These are phyloP conservation scores for Corapipo altera DNA, from an alignment of 2,113 vertebrate species.

Conservation along the genomic window DNA sequence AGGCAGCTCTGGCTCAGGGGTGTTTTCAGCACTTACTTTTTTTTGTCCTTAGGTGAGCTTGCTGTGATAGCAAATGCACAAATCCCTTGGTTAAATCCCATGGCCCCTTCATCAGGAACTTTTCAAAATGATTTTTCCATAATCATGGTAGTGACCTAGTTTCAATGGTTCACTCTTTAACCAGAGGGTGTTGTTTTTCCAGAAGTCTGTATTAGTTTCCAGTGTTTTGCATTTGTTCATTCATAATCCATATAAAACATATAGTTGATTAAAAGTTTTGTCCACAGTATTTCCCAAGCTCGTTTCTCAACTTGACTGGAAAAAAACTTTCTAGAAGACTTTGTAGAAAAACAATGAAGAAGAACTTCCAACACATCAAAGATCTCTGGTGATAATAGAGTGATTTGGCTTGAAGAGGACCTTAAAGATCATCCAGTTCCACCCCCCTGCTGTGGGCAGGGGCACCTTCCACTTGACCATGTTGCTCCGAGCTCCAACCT, in stretches of 20 bases:
- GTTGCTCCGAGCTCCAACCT: not conserved
- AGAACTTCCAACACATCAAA: not conserved
- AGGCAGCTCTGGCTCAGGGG: not conserved
- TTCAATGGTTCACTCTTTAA: not conserved
- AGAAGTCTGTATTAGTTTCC: not conserved
- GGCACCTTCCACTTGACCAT: not conserved
- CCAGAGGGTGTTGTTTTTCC: fast-evolving
- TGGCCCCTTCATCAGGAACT: not conserved
- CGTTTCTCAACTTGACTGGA: not conserved
- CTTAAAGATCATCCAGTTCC: not conserved
- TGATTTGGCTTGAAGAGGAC: not conserved
- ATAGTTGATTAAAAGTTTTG: not conserved
- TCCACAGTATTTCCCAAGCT: not conserved
- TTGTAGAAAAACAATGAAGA: not conserved
- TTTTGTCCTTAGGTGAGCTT: not conserved
- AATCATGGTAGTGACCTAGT: not conserved
- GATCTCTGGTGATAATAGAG: not conserved
- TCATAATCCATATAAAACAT: not conserved
- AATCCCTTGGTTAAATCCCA: not conserved
- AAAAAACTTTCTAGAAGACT: not conserved
- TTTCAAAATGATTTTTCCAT: not conserved
- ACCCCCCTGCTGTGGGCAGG: not conserved
- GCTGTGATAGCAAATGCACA: not conserved
- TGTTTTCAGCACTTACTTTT: not conserved
- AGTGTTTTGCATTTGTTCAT: not conserved